Evolutionary conservation across 2,113 vertebrate genomes (phyloP).

Genomic region (Harpagus bidentatus): DNA sequence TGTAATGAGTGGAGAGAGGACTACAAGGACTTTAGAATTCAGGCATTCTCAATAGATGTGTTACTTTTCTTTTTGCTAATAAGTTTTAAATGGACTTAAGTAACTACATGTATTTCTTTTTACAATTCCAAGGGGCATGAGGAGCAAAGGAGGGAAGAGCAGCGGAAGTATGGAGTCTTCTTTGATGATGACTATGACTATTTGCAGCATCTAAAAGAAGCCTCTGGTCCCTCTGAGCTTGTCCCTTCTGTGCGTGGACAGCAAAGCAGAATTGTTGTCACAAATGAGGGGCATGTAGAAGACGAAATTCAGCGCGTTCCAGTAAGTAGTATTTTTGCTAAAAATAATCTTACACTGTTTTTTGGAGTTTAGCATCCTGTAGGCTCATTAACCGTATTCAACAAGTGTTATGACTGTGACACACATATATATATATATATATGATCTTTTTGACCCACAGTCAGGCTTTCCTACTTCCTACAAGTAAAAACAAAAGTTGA

Average conservation of each 20-base stretch:
- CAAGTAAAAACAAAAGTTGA: not conserved
- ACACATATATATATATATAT: not conserved
- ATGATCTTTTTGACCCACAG: not conserved
- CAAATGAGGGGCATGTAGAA: constrained; percentile 55
- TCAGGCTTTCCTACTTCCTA: not conserved
- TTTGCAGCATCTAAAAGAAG: constrained; percentile 92
- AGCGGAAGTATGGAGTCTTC: constrained; percentile 90
- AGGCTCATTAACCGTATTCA: not conserved
- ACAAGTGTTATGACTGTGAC: not conserved
- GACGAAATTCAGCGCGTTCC: constrained; percentile 43
- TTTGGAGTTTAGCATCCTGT: not conserved
- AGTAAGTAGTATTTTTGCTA: constrained; percentile 68
- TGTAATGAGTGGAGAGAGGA: not conserved
- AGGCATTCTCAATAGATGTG: not conserved
- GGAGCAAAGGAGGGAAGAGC: constrained; percentile 83
- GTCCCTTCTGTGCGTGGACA: constrained; percentile 59
- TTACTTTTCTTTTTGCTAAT: not conserved
- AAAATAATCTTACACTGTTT: not conserved
- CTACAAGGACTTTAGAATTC: not conserved
- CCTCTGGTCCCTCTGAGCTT: constrained; percentile 76
- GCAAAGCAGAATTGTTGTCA: constrained; percentile 2
- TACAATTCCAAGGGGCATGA: constrained; percentile 60
- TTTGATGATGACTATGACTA: constrained; percentile 97
- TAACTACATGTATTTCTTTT: not conserved
- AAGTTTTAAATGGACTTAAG: not conserved